Evolutionary conservation across 2,113 vertebrate genomes (phyloP), one percentile per base, ranked within the genome.

Genomic region (Oenanthe melanoleuca): DNA sequence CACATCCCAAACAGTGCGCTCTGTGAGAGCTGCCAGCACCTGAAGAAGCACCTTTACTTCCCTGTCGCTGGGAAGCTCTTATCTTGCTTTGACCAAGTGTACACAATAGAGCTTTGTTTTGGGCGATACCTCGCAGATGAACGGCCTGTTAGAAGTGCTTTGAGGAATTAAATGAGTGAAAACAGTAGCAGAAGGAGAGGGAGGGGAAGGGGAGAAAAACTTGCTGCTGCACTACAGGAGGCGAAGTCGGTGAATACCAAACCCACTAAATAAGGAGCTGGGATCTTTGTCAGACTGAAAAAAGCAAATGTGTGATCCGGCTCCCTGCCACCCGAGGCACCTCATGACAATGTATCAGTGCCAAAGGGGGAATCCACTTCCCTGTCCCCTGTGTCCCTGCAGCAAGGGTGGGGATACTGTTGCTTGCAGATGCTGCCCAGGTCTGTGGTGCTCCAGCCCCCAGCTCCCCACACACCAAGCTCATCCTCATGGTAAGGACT

Each of bases 11-110:
- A 93, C 94, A 89, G 83, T 86, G 74, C 0, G 1, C 78, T 86
- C 78, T 94, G 83, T 83, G 61, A 86, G 80, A 72, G 80, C 88
- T 95, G 88, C 86, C 90, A 92, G 80, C 61, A 69, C 90, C 90
- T 57, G 80, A 88, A 93, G 95, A 95, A 91, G 67, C 73, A 85
- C 78, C 74, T 88, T 93, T 80, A 80, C 77, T 87, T 55, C 53
- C 60, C 67, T 2, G 1, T 19, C 1, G 2, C 66, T 67, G 74
- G 67, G 69, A 89, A 95, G 50, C 38, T 64, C 82, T 93, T 94
- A 94, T 81, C 93, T 95, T 28, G 56, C 78, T 77, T 66, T 64
- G 74, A 89, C 69, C 52, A 50, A 93, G 55, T 0, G 1, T n/a
- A 80, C 77, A 96, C 74, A 93, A 93, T 91, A 50, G n/a, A 40